Evolutionary conservation across 2,797 vertebrate species (phyloP).

Genomic region (Melopsittacus undulatus): DNA sequence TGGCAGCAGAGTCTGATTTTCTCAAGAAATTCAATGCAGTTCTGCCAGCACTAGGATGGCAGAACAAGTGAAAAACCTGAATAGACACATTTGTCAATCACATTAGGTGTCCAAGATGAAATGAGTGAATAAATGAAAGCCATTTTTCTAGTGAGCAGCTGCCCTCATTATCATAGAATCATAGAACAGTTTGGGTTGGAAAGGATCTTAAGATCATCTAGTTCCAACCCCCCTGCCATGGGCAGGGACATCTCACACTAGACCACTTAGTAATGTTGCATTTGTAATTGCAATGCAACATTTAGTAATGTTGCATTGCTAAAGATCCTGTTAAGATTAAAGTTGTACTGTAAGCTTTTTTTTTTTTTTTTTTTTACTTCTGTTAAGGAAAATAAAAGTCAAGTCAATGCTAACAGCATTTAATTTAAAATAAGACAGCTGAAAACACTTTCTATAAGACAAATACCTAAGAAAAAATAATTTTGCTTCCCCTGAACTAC

Average conservation of each 20-base stretch:
- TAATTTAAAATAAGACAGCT: background rate
- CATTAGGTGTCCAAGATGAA: constrained; percentile 41
- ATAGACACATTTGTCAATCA: constrained; percentile 54
- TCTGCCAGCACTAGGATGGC: constrained; percentile 33
- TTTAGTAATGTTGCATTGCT: background rate
- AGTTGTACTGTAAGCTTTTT: background rate
- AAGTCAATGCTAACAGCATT: background rate
- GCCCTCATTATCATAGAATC: background rate
- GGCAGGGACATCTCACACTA: background rate
- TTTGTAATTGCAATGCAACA: background rate
- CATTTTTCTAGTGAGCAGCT: constrained; percentile 44
- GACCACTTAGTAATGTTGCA: background rate
- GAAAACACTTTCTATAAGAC: background rate
- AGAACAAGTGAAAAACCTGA: constrained; percentile 50
- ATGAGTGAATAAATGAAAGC: constrained; percentile 50
- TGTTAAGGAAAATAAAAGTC: background rate
- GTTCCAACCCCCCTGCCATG: background rate
- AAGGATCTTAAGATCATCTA: background rate
- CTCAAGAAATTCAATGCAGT: constrained; percentile 35
- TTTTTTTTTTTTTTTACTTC: background rate
- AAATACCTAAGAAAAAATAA: background rate
- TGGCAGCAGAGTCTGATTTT: constrained; percentile 36
- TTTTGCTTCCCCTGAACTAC: background rate
- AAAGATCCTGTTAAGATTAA: constrained; percentile 23
- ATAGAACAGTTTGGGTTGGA: background rate